These are phyloP conservation scores for Pasiphila rectangulata DNA, from an alignment of 2,888 invertebrate species.

Conservation along the genomic window DNA sequence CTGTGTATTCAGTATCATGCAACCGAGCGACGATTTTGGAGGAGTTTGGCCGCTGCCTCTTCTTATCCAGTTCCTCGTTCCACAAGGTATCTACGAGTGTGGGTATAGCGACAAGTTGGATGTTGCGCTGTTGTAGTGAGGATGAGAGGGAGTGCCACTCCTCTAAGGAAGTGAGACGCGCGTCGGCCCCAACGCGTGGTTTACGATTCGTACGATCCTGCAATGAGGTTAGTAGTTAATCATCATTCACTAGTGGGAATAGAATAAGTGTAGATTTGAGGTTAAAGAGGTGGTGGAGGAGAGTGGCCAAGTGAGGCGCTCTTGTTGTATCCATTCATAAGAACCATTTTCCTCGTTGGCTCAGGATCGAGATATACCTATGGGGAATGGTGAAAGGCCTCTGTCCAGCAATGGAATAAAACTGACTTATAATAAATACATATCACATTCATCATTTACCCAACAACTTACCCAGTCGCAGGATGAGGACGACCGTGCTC, in stretches of 20 bases:
- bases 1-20: conserved; percentile 82
- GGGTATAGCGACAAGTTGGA: conserved; percentile 80
- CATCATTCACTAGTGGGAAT: too few species aligned
- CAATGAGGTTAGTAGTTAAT: too few species aligned
- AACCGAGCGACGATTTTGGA: conserved; percentile 83
- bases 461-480: conserved; percentile 89
- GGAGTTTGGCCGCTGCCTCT: conserved; percentile 76
- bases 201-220: conserved; percentile 62
- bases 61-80: conserved; percentile 75
- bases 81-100: conserved; percentile 91
- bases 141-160: conserved; percentile 84
- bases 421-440: too few species aligned
- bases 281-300: too few species aligned
- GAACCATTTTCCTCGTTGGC: too few species aligned
- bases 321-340: too few species aligned
- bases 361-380: too few species aligned
- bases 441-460: conserved; percentile 90
- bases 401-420: too few species aligned
- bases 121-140: conserved; percentile 74
- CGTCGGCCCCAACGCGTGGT: conserved; percentile 87
- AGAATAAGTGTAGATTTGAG: too few species aligned
- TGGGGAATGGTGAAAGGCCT: too few species aligned
- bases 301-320: too few species aligned
- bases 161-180: conserved; percentile 84
- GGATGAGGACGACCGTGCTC: conserved; percentile 91